Conservation (phyloP, 1,140 invertebrate species). For the Dinothrombium tinctorium region DNA sequence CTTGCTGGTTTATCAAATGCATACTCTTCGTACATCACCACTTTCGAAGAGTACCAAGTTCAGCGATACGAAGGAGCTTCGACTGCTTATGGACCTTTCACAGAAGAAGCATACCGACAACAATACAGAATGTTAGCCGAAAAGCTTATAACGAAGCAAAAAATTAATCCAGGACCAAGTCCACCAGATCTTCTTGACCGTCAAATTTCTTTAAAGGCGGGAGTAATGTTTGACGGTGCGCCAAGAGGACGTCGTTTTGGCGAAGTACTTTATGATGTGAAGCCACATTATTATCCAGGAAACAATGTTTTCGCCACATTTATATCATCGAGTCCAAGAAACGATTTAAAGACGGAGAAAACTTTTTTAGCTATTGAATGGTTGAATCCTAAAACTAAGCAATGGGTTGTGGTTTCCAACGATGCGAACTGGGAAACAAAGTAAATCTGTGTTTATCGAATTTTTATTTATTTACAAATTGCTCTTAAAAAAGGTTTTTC, state of each 20-base stretch:
- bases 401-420: slow-evolving; percentile 49
- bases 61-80: slow-evolving; percentile 82
- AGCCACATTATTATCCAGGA: background rate
- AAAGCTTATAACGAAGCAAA: slow-evolving; percentile 33
- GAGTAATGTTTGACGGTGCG: slow-evolving; percentile 50
- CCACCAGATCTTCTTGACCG: slow-evolving; percentile 43
- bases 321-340: slow-evolving; percentile 51
- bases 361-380: slow-evolving; percentile 46
- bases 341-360: slow-evolving; percentile 47
- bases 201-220: slow-evolving; percentile 45
- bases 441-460: too few relatives aligned
- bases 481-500: too few relatives aligned
- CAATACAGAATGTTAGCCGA: slow-evolving; percentile 43
- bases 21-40: slow-evolving; percentile 69
- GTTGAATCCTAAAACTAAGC: slow-evolving; percentile 18
- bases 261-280: slow-evolving; percentile 19
- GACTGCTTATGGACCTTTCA: slow-evolving; percentile 63
- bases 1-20: slow-evolving; percentile 64
- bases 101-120: slow-evolving; percentile 48
- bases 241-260: slow-evolving; percentile 46
- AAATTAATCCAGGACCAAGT: slow-evolving; percentile 34
- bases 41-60: slow-evolving; percentile 64
- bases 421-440: slow-evolving; percentile 71
- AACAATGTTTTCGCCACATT: slow-evolving; percentile 17
- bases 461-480: too few relatives aligned